Conservation (phyloP, 2,113 vertebrate genomes). For the Acanthisitta chloris region DNA sequence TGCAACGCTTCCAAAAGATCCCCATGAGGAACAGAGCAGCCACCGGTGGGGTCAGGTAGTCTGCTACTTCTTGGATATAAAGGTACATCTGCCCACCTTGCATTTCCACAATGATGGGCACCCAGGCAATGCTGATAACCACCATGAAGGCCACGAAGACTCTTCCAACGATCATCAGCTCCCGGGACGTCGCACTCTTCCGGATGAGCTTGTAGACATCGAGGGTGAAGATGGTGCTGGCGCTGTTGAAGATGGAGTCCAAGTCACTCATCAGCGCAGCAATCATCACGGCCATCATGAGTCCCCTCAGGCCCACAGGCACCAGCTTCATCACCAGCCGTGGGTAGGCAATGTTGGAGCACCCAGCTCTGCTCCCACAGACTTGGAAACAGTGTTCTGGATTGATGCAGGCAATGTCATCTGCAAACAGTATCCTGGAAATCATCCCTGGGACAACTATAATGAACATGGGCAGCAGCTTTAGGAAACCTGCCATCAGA, state of each 20-base stretch:
- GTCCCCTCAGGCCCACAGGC: slow-evolving; percentile 91
- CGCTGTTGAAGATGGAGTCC: slow-evolving; percentile 98
- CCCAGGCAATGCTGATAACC: slow-evolving; percentile 94
- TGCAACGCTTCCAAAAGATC: slow-evolving; percentile 95
- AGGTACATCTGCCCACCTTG: slow-evolving; percentile 98
- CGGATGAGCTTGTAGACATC: slow-evolving; percentile 92
- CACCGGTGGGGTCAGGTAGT: slow-evolving; percentile 93
- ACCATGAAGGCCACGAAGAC: slow-evolving; percentile 96
- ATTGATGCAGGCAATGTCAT: slow-evolving; percentile 93
- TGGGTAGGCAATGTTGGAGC: slow-evolving; percentile 97
- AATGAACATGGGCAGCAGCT: slow-evolving; percentile 96
- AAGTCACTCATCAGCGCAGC: slow-evolving; percentile 98
- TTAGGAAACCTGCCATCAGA: slow-evolving; percentile 95
- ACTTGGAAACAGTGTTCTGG: slow-evolving; percentile 96
- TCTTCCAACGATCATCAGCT: slow-evolving; percentile 90
- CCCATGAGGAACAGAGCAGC: slow-evolving; percentile 94
- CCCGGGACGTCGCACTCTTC: slow-evolving; percentile 81
- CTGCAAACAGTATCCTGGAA: slow-evolving; percentile 89
- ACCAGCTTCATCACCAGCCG: slow-evolving; percentile 94
- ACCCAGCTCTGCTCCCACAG: slow-evolving; percentile 93
- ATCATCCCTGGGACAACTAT: slow-evolving; percentile 99
- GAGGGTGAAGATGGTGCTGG: slow-evolving; percentile 97
- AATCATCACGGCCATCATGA: slow-evolving; percentile 99
- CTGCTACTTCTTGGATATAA: slow-evolving; percentile 97
- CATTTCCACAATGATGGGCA: slow-evolving; percentile 97